A percentile compares a stretch with the other conserved stretches of the same genome.
These are phyloP conservation scores for Euwallacea similis DNA, from an alignment of 1,140 invertebrate species.

Conservation along the genomic window DNA sequence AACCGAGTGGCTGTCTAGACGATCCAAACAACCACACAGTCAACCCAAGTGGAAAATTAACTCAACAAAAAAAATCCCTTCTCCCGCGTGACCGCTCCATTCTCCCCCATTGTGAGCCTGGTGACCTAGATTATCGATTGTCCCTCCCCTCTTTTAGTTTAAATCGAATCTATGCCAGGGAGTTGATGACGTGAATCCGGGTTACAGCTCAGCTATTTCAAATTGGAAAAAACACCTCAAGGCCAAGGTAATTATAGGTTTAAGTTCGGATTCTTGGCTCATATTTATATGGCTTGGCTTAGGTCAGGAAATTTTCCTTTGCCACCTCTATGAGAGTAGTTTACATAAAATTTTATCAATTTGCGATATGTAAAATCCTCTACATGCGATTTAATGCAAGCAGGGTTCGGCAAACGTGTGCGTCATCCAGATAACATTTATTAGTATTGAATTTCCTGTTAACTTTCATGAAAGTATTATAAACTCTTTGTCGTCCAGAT, in stretches of 20 bases:
- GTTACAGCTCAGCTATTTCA: not conserved
- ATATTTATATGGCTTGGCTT: constrained; percentile 4
- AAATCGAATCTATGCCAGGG: not conserved
- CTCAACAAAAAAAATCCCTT: not conserved
- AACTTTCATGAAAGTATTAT: too few species aligned
- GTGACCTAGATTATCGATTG: constrained; percentile 4
- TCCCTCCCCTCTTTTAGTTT: not conserved
- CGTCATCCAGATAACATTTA: too few species aligned
- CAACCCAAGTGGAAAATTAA: too few species aligned
- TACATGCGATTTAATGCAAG: too few species aligned
- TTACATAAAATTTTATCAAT: too few species aligned
- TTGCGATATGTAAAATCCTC: too few species aligned
- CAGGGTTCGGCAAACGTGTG: too few species aligned
- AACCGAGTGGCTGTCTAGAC: too few species aligned
- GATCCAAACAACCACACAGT: too few species aligned
- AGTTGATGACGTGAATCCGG: not conserved
- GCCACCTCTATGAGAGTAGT: not conserved
- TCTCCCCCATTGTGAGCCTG: not conserved
- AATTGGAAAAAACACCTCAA: constrained; percentile 3
- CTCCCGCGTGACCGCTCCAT: not conserved
- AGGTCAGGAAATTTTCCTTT: not conserved
- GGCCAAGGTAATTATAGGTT: constrained; percentile 5
- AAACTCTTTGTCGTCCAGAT: too few species aligned
- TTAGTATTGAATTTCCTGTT: too few species aligned
- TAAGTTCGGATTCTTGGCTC: not conserved